Percentiles rank a stretch among this genome's conserved stretches.
Evolutionary conservation across 1,140 invertebrate genomes (phyloP).

Genomic region (Meloidogyne hapla): DNA sequence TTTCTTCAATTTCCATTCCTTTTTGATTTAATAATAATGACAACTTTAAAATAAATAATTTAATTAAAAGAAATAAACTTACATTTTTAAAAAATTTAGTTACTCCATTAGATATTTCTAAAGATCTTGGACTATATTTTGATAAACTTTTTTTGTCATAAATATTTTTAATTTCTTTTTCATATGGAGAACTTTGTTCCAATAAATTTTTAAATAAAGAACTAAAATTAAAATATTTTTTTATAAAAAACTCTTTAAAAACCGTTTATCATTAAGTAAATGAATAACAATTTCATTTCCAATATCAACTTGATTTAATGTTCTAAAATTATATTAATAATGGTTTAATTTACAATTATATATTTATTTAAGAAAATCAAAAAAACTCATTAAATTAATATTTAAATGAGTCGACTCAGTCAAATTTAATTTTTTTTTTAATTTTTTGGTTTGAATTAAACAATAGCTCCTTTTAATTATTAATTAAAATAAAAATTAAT

Average conservation of each 20-base stretch:
- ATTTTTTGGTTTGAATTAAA: too few relatives aligned
- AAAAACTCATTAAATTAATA: too few relatives aligned
- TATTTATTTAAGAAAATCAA: neutral
- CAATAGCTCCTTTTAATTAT: too few relatives aligned
- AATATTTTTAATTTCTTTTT: neutral
- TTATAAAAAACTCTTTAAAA: neutral
- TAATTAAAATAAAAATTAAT: too few relatives aligned
- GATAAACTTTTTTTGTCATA: neutral
- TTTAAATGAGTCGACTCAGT: too few relatives aligned
- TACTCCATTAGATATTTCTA: neutral
- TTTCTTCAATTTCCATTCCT: neutral
- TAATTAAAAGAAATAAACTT: neutral
- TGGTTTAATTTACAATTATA: too few relatives aligned
- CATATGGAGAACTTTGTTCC: neutral
- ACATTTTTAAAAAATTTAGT: neutral
- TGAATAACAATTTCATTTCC: neutral
- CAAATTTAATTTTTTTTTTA: too few relatives aligned
- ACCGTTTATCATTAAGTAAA: slow-evolving; percentile 6
- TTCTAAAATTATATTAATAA: neutral
- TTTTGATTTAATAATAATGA: slow-evolving; percentile 2
- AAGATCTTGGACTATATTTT: neutral
- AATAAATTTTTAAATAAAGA: slow-evolving; percentile 2
- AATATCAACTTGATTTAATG: neutral
- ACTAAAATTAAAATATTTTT: neutral
- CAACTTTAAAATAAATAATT: neutral